Conservation (phyloP, 2,113 vertebrate species). For the Rallus limicola region DNA sequence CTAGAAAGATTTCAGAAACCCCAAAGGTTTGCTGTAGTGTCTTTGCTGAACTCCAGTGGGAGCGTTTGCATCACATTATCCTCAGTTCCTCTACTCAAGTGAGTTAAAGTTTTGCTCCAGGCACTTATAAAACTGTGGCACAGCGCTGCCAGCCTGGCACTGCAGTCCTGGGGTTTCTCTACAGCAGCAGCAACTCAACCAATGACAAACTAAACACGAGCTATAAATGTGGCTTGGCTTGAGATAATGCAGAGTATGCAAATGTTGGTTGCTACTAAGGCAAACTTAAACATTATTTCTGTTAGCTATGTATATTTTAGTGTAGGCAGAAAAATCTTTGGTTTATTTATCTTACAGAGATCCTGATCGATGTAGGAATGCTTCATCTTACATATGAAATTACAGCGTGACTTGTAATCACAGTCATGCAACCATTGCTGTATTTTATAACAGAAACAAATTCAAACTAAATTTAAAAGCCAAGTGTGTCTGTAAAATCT, state of each 20-base stretch:
- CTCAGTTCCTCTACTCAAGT: background rate
- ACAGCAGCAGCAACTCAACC: background rate
- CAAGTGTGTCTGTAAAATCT: background rate
- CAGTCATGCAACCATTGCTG: background rate
- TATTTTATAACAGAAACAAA: slow-evolving; percentile 5
- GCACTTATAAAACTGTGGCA: background rate
- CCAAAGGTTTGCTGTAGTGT: background rate
- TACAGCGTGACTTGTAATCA: background rate
- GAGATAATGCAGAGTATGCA: background rate
- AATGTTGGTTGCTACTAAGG: background rate
- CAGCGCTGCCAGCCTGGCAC: background rate
- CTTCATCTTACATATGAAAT: background rate
- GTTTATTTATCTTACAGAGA: background rate
- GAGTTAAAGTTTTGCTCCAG: background rate
- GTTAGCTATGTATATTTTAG: background rate
- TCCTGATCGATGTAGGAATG: background rate
- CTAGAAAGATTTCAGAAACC: background rate
- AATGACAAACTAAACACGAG: background rate
- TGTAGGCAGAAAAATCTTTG: background rate
- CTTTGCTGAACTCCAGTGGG: background rate
- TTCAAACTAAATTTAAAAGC: background rate
- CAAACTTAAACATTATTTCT: background rate
- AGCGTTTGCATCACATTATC: background rate
- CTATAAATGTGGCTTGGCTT: background rate
- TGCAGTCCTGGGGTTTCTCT: background rate